phyloP scores from a whole-genome alignment of 2,797 vertebrate genomes.

The Pantherophis vulpinus region DNA sequence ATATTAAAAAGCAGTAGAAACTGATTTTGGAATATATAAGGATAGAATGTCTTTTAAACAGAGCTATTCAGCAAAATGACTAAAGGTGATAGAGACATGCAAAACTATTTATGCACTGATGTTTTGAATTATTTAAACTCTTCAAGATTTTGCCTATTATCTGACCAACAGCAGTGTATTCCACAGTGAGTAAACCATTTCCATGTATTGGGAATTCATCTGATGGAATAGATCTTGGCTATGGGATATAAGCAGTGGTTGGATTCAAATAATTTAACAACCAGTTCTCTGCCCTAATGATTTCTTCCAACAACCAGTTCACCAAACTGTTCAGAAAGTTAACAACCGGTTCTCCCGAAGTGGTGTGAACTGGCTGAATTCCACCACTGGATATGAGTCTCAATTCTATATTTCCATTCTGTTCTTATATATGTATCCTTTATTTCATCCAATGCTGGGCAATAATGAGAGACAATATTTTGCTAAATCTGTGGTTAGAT shows the following conservation, averaged over 20 bases:
- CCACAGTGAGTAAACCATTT: neutral
- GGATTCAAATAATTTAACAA: no score
- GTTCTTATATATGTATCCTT: neutral
- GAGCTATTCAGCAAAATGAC: neutral
- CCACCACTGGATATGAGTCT: neutral
- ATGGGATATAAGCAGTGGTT: neutral
- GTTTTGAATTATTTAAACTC: neutral
- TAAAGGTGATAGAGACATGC: neutral
- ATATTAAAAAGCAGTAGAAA: slow-evolving; percentile 21
- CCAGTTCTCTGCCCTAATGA: no score
- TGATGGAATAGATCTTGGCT: neutral
- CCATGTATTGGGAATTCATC: neutral
- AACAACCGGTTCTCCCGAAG: no score
- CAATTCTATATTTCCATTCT: neutral
- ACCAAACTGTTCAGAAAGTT: no score
- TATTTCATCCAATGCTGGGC: neutral
- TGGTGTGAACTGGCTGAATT: no score
- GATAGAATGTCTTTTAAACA: slow-evolving; percentile 28
- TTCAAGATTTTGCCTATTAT: neutral
- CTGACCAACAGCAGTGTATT: no score
- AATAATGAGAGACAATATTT: neutral
- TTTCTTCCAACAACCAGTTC: no score
- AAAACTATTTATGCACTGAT: neutral
- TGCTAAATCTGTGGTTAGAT: neutral
- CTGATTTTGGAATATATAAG: slow-evolving; percentile 32